Conservation (phyloP, 2,888 invertebrate genomes). For the Fragum whitleyi region DNA sequence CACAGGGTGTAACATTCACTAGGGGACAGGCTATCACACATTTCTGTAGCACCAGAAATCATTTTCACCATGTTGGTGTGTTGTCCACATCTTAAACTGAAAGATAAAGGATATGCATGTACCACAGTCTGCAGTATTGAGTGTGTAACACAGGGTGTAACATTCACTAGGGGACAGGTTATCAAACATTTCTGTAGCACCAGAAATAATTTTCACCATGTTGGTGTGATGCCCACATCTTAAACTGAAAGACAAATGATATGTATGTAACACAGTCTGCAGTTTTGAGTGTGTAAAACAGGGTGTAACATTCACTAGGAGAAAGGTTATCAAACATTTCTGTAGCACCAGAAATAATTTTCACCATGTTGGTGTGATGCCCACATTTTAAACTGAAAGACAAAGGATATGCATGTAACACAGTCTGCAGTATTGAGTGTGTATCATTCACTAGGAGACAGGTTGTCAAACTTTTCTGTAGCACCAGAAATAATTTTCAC, state of each 20-base stretch:
- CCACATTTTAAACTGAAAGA: slow-evolving; percentile 37
- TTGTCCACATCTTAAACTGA: slow-evolving; percentile 35
- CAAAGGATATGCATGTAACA: too few relatives aligned
- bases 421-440: slow-evolving; percentile 33
- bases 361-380: slow-evolving; percentile 43
- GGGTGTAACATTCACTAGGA: slow-evolving; percentile 37
- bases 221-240: slow-evolving; percentile 43
- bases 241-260: slow-evolving; percentile 24
- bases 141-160: too few relatives aligned
- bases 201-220: slow-evolving; percentile 35
- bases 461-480: slow-evolving; percentile 12
- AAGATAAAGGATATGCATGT: too few relatives aligned
- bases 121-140: slow-evolving; percentile 29
- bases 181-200: slow-evolving; percentile 17
- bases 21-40: slow-evolving; percentile 22
- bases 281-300: slow-evolving; percentile 44
- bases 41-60: slow-evolving; percentile 7
- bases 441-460: slow-evolving; percentile 39
- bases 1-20: slow-evolving; percentile 44
- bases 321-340: slow-evolving; percentile 23
- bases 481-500: slow-evolving; percentile 31
- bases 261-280: too few relatives aligned
- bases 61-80: slow-evolving; percentile 46
- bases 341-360: slow-evolving; percentile 19
- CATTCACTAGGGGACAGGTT: slow-evolving; percentile 38